Percentiles rank a stretch among this genome's conserved stretches.
Evolutionary conservation across 2,797 vertebrate genomes (phyloP).

Genomic region (Hemibagrus guttatus): DNA sequence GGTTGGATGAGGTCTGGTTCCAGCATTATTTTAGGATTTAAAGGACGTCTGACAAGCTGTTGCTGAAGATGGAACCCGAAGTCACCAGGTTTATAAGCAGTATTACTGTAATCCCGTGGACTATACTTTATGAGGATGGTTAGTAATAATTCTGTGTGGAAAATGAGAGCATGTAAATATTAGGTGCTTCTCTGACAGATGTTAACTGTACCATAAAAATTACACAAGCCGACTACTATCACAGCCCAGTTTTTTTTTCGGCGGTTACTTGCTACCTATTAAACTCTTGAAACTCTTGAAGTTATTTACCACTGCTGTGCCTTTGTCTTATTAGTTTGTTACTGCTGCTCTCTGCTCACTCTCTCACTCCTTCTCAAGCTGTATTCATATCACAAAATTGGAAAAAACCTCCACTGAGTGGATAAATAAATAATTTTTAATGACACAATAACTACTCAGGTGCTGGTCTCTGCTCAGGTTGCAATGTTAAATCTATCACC

Average conservation of each 20-base stretch:
- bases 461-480: not conserved
- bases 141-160: not conserved
- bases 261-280: not conserved
- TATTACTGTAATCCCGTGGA: not conserved
- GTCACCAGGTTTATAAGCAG: not conserved
- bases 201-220: not conserved
- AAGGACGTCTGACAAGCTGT: no score
- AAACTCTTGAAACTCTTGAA: not conserved
- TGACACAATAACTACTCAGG: not conserved
- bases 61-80: no score
- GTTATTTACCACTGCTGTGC: not conserved
- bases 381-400: not conserved
- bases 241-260: not conserved
- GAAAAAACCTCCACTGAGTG: not conserved
- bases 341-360: not conserved
- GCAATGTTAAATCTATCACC: not conserved
- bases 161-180: not conserved
- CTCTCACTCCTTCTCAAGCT: not conserved
- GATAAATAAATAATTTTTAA: conserved; percentile 4
- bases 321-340: not conserved
- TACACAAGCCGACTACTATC: not conserved
- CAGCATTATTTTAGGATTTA: no score
- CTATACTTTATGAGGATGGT: not conserved
- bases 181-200: not conserved
- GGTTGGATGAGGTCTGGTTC: no score